Evolutionary conservation across 2,113 vertebrate genomes (phyloP), one percentile per base, ranked within the genome.

Genomic region (Martes martes): DNA sequence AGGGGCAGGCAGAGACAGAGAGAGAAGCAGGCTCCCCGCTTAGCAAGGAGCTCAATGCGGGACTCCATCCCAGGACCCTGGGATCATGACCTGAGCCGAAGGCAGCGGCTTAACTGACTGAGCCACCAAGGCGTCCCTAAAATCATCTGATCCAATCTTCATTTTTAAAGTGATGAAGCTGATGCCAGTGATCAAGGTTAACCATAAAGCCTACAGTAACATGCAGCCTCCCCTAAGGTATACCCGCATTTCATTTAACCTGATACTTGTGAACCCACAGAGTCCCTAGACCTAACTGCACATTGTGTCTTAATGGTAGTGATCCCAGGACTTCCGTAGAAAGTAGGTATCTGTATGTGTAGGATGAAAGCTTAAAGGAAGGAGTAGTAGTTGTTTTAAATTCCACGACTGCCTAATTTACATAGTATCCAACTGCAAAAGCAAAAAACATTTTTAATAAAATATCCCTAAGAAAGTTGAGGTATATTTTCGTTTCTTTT

Each of bases 91-190:
- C 52, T 55, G 52, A 18, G 52, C 52, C 1, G 5, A 55, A 55
- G 16, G 52, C 52, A 55, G 52, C 16, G 5, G 52, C 52, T 55
- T 55, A 55, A 55, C 15, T 6, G 52, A 55, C 52, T 55, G 52
- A 18, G 52, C 15, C 52, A 55, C 52, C 16, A 13, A 55, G 52
- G 52, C 1, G 6, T 55, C 52, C 52, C 52, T 95, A 79, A 67
- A 79, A 79, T 73, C 71, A 94, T 7, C 47, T 84, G 65, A 14
- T 65, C 82, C 33, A 89, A 55, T 55, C 16, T 21, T 50, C 23
- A 97, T 65, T 87, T 85, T 95, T 45, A 63, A 95, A 90, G 52
- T 39, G 31, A 80, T 2, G 71, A 95, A 74, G 55, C 63, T 92
- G 79, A 57, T 63, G 84, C 26, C 80, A 95, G 55, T 71, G 42